Base-by-base conservation (phyloP, 2,113 vertebrate species). In the Origma solitaria region DNA sequence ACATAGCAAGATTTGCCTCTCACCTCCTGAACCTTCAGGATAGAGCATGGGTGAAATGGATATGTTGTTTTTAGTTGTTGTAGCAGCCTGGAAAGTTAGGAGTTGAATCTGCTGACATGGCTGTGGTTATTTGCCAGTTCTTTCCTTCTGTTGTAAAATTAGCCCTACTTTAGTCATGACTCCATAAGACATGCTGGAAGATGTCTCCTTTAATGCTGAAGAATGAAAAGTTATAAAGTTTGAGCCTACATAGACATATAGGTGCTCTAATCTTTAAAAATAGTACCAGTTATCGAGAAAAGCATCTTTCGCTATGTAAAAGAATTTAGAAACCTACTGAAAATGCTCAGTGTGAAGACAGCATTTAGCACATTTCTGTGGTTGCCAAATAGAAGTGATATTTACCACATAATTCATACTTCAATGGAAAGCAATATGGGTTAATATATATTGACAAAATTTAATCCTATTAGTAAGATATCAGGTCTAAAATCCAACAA, bases 11-110 rank as follows among this genome's bases (percentile, higher is more conserved):
- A 91, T 81, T 94, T 97, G 86, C 73, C 40, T 94, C 88, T 96
- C 95, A 97, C 92, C 94, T 94, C 79, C 83, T 94, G 95, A 96
- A 95, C 96, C 90, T 92, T 92, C 61, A 84, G 81, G 35, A 92
- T 57, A 72, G 50, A 85, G 50, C 23, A 65, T 50, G 65, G 80
- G 62, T 86, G 94, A 94, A 96, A 96, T 79, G 78, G 71, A 85
- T 94, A 89, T 87, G 62, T 88, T 94, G 77, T 15, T 90, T 96
- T 94, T 18, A 89, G 94, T 92, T 86, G 60, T 62, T 92, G 64
- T 47, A 96, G 81, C 85, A 88, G 88, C 72, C 64, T 96, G 76
- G 72, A 92, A 95, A 93, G 37, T 84, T 30, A 65, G n/a, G 40
- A 68, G 49, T 64, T 82, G n/a, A 90, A 93, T 88, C 68, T 88